Evolutionary conservation across 2,113 vertebrate genomes (phyloP).

Genomic region (Ivindomyrus marchei): DNA sequence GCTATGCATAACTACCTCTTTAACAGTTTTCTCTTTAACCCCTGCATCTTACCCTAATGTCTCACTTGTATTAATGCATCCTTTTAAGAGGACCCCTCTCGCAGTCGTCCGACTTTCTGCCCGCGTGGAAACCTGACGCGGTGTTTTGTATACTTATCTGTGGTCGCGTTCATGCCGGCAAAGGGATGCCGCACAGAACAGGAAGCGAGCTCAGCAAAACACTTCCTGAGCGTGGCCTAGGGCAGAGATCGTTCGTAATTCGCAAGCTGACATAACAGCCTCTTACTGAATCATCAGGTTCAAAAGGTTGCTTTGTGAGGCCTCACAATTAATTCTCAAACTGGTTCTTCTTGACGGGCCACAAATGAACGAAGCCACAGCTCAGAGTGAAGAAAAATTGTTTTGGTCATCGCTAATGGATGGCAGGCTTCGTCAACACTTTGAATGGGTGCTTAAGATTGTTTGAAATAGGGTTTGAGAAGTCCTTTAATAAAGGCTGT

Average conservation of each 20-base stretch:
- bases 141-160: neutral
- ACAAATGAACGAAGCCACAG: neutral
- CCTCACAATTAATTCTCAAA: neutral
- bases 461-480: neutral
- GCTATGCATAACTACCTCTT: neutral
- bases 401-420: neutral
- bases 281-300: neutral
- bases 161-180: neutral
- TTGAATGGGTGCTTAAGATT: neutral
- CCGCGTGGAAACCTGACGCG: neutral
- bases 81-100: neutral
- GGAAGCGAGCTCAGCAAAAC: constrained; percentile 3
- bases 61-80: neutral
- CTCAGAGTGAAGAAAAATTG: neutral
- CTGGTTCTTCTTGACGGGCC: neutral
- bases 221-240: neutral
- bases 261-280: neutral
- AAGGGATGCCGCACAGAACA: neutral
- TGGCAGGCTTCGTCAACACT: neutral
- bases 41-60: neutral
- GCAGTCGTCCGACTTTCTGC: neutral
- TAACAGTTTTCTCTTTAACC: neutral
- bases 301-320: neutral
- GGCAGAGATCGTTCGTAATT: neutral
- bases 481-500: neutral